These are phyloP conservation scores for Philonicus albiceps DNA, from an alignment of 2,888 invertebrate species.

Conservation along the genomic window DNA sequence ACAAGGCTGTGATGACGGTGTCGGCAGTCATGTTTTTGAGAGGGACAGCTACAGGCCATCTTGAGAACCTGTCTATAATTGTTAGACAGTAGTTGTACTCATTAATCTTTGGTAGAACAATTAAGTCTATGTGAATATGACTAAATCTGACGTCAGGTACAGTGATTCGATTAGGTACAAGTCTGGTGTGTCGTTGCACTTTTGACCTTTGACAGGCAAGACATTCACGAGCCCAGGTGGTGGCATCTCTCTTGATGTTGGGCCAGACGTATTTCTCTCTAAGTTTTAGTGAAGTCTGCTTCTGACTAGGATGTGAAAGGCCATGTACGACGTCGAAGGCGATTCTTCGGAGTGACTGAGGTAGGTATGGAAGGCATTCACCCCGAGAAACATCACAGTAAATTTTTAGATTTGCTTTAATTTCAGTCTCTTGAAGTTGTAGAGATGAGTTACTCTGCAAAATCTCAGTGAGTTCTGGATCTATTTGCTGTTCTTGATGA, in stretches of 20 bases:
- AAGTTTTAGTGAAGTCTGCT: not conserved
- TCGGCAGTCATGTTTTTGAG: conserved; percentile 34
- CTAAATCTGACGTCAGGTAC: conserved; percentile 41
- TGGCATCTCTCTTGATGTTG: not conserved
- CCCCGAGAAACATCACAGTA: no score
- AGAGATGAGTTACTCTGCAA: not conserved
- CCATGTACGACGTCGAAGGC: not conserved
- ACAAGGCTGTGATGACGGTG: conserved; percentile 44
- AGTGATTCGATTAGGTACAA: not conserved
- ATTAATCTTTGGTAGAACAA: conserved; percentile 23
- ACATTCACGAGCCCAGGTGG: not conserved
- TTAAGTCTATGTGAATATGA: conserved; percentile 38
- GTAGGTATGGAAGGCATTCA: not conserved
- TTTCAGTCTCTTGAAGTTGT: not conserved
- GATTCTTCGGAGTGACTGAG: not conserved
- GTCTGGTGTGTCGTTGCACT: conserved; percentile 17
- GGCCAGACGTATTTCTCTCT: not conserved
- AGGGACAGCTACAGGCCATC: conserved; percentile 41
- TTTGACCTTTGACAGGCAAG: not conserved
- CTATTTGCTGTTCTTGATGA: not conserved
- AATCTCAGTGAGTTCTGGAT: not conserved
- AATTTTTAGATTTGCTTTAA: not conserved
- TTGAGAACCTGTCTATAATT: conserved; percentile 3
- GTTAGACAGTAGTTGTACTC: conserved; percentile 13
- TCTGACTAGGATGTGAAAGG: not conserved